phyloP scores from a whole-genome alignment of 1,140 invertebrate species.

The Drosophila paulistorum region DNA sequence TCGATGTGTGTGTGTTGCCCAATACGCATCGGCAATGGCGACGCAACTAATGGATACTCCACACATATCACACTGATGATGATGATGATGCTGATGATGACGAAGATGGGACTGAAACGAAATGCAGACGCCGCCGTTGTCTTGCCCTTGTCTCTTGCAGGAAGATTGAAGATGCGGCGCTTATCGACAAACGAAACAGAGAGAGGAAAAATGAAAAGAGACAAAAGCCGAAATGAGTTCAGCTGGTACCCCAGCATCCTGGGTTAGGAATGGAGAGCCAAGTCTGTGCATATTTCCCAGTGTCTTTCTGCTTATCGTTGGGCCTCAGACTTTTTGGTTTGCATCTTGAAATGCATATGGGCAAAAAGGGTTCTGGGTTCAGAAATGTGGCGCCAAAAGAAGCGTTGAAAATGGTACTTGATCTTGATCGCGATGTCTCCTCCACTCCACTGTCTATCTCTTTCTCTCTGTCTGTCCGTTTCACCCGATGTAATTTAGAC shows the following conservation, averaged over 20 bases:
- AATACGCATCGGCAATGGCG: constrained; percentile 60
- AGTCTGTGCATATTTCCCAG: constrained; percentile 59
- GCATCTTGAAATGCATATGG: constrained; percentile 56
- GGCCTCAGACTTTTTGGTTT: constrained; percentile 67
- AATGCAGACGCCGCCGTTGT: constrained; percentile 54
- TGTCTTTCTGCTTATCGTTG: constrained; percentile 60
- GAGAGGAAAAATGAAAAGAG: constrained; percentile 28
- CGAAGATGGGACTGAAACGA: constrained; percentile 11
- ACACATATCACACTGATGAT: constrained; percentile 70
- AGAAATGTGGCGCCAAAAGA: constrained; percentile 78
- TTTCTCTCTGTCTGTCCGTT: neutral
- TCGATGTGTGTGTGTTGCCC: constrained; percentile 37
- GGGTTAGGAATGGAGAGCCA: constrained; percentile 23
- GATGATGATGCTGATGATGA: constrained; percentile 39
- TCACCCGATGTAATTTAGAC: constrained; percentile 72
- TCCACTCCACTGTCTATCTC: constrained; percentile 4
- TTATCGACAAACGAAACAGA: constrained; percentile 65
- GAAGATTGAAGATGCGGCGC: constrained; percentile 82
- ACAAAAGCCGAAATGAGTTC: constrained; percentile 63
- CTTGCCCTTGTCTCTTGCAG: constrained; percentile 25
- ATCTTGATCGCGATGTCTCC: constrained; percentile 63
- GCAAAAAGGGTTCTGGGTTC: constrained; percentile 52
- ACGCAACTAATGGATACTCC: constrained; percentile 75
- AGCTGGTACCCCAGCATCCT: constrained; percentile 48
- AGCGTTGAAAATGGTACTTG: constrained; percentile 79